Evolutionary conservation across 2,888 invertebrate species (phyloP), one percentile per base, ranked within the genome.

Genomic region (Aproaerema taeniolella): DNA sequence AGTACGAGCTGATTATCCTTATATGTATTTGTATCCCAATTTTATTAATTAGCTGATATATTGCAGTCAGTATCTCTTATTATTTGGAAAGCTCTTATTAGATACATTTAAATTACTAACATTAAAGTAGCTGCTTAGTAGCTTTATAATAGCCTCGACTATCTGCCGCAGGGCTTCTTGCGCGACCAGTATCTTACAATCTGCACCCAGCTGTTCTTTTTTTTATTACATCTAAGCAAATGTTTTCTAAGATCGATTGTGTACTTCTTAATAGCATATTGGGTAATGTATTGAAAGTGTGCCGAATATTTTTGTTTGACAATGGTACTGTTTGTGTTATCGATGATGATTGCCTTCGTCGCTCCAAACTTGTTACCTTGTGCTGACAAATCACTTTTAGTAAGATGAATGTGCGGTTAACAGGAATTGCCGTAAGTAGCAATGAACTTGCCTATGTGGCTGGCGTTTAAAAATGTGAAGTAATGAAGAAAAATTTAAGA

Each of bases 221-320:
- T 57, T 58, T 67, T 67, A 67, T 70, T 67, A 65, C 60, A 14
- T 34, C 33, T 34, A 34, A 34, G 24, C 25, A 34, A 76, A 76
- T 62, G 67, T 64, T 60, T 58, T 55, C 52, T 54, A 63, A 58
- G 59, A 68, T 63, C 65, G 58, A 70, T 72, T 71, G 69, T 75
- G 69, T 75, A 67, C 62, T 53, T 59, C 63, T 68, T 76, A 80
- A 76, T 78, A 67, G 64, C 46, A 33, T 67, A 53, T 80, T 81
- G 60, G 67, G 63, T 67, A 73, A 79, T 42, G 45, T 64, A 67
- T 70, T 64, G 72, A 72, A 71, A 74, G 74, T 67, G 55, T 55
- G 54, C 46, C 49, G 50, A 43, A 47, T 54, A 53, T 60, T 59
- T 47, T 49, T 45, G 53, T 47, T 46, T 44, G 49, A 46, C 42